A percentile compares a stretch with the other conserved stretches of the same genome.
Conservation (phyloP, 2,113 vertebrate species). For the Piaya cayana region DNA sequence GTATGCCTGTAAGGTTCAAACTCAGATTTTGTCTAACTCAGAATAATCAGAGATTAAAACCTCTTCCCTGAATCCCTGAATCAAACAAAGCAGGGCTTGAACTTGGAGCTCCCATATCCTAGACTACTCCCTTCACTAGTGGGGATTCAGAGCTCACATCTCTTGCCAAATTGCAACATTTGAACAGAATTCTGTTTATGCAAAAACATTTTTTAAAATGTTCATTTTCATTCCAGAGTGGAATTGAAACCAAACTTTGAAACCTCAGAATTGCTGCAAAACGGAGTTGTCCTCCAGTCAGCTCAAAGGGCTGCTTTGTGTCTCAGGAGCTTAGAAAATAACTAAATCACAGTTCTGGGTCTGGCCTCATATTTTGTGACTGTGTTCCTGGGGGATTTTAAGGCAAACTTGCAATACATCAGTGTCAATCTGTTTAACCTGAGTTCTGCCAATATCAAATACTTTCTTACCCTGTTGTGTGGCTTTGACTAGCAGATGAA, state of each 20-base stretch:
- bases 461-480: neutral
- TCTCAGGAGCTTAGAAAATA: neutral
- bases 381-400: neutral
- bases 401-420: neutral
- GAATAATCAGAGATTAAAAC: neutral
- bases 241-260: constrained; percentile 46
- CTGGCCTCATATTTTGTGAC: neutral
- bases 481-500: neutral
- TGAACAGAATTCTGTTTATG: constrained; percentile 41
- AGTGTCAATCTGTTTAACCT: neutral
- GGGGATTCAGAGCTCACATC: neutral
- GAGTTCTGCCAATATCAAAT: neutral
- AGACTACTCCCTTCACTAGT: neutral
- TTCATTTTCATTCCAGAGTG: constrained; percentile 35
- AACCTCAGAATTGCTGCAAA: constrained; percentile 40
- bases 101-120: neutral
- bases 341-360: neutral
- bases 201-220: constrained; percentile 2
- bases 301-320: constrained; percentile 42
- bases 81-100: neutral
- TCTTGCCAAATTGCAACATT: constrained; percentile 36
- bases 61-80: neutral
- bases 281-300: neutral
- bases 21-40: neutral
- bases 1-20: neutral